A percentile compares a stretch with the other conserved stretches of the same genome.
Evolutionary conservation across 2,888 invertebrate genomes (phyloP).

Genomic region (Nephrocerus scutellatus): DNA sequence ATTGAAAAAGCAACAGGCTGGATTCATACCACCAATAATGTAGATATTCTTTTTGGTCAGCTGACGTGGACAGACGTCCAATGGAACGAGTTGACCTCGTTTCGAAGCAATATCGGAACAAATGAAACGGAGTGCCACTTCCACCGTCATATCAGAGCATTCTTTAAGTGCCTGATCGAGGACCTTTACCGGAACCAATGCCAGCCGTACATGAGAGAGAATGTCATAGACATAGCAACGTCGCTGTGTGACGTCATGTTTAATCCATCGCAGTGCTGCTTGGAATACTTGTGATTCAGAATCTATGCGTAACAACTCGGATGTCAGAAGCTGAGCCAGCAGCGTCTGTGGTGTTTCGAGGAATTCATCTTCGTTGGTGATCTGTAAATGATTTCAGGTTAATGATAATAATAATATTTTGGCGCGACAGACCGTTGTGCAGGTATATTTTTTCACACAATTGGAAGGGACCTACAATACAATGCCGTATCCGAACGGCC

Average conservation of each 20-base stretch:
- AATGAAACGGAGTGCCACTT: constrained; percentile 71
- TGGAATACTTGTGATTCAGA: constrained; percentile 84
- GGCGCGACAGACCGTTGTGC: too few species aligned
- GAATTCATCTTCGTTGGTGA: constrained; percentile 73
- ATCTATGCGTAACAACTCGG: constrained; percentile 81
- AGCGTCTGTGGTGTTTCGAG: constrained; percentile 72
- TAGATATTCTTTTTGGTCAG: constrained; percentile 82
- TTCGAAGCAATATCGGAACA: constrained; percentile 68
- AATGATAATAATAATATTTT: too few species aligned
- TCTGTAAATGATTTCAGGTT: constrained; percentile 29
- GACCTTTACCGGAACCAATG: constrained; percentile 72
- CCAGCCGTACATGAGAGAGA: constrained; percentile 71
- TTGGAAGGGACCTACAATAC: too few species aligned
- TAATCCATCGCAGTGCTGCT: constrained; percentile 82
- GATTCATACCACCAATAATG: constrained; percentile 81
- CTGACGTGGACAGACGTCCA: constrained; percentile 70
- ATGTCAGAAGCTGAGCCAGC: constrained; percentile 69
- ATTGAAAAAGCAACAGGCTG: constrained; percentile 74
- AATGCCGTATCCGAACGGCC: too few species aligned
- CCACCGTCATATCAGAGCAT: constrained; percentile 73
- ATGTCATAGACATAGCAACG: constrained; percentile 81
- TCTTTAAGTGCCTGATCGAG: constrained; percentile 70
- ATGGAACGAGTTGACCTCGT: constrained; percentile 68
- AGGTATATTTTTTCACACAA: too few species aligned
- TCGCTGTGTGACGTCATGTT: constrained; percentile 68